Evolutionary conservation across 2,888 invertebrate genomes (phyloP), one percentile per base, ranked within the genome.

Genomic region (Zootermopsis nevadensis): DNA sequence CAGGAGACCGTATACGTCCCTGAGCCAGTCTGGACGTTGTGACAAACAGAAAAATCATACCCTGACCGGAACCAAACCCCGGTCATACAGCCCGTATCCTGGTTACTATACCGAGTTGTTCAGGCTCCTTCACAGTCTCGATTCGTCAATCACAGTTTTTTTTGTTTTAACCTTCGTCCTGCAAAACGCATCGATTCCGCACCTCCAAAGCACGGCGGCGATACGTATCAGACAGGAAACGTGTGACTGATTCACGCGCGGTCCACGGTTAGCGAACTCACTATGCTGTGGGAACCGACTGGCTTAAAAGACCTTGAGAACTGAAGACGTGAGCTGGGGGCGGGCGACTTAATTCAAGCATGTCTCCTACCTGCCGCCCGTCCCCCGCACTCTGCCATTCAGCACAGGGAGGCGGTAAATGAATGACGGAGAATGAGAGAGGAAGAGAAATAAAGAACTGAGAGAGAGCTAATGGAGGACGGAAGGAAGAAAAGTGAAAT

Each of bases 311-410:
- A 38, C 35, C 74, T 38, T 74, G 35, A n/a, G 38, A 38, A n/a
- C 35, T n/a, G 42, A 38, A 74, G 31, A 74, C 74, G 42, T 74
- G 74, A 74, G 74, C 19, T 22, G 2, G 4, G 67, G 67, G 15
- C 30, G 67, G 15, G 30, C 33, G 38, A 38, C 27, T 60, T 66
- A 48, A 79, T 66, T 79, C 60, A 79, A 35, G 79, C 79, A 27
- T 79, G 79, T 79, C 79, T 79, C 79, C 79, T 79, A 55, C 77
- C 74, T 38, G 31, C 8, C 1, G 69, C 31, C 69, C 33, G 24
- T 22, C 22, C 66, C 15, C 35, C 33, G 74, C 38, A 30, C 31
- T 0, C 74, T 6, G 66, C 66, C 48, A 48, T 15, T 10, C 7
- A 66, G 27, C 66, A 66, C 7, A 27, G 66, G 27, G 60, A 60